Evolutionary conservation across 2,888 invertebrate species (phyloP), one percentile per base, ranked within the genome.

Genomic region (Listrodromus nycthemerus): DNA sequence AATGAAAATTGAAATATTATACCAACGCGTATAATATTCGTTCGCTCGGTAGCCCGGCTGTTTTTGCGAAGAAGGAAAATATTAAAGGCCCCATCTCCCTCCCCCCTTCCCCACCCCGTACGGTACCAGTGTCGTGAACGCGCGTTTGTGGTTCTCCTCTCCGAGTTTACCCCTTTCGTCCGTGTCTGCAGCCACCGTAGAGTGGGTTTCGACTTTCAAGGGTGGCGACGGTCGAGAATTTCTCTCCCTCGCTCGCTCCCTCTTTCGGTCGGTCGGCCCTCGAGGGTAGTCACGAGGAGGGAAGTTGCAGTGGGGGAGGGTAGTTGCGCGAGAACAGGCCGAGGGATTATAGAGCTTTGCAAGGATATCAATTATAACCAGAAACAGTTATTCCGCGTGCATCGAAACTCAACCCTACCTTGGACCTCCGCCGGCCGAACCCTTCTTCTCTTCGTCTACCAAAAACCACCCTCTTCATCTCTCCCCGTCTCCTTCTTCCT

Each of bases 311-410:
- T 27, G 48, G 45, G 41, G 45, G 41, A 52, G 61, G 45, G 27
- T 30, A 45, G 73, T 74, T 69, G 78, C 70, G 84, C 81, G 84
- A 81, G 81, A 84, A 81, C 81, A 84, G 84, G 81, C 81, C 81
- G 75, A 81, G 90, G 92, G 93, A 93, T 93, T 93, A 93, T 92
- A 91, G 92, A 91, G 93, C 93, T 93, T 93, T 93, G 91, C 93
- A 91, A 91, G 92, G 93, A 93, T 93, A 93, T 93, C 93, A 93
- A 93, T 93, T 93, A 93, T 93, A 93, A 93, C 92, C 93, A 93
- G 93, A 93, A 93, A 93, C 93, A 93, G 93, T 93, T 93, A 87
- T 87, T 92, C 91, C 92, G 92, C 89, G 90, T 91, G 91, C 91
- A 92, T 90, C 90, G 86, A 89, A 80, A 83, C 85, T 80, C 81